A percentile compares a stretch with the other conserved stretches of the same genome.
phyloP scores from a whole-genome alignment of 1,140 invertebrate genomes.

The Cotesia typhae region DNA sequence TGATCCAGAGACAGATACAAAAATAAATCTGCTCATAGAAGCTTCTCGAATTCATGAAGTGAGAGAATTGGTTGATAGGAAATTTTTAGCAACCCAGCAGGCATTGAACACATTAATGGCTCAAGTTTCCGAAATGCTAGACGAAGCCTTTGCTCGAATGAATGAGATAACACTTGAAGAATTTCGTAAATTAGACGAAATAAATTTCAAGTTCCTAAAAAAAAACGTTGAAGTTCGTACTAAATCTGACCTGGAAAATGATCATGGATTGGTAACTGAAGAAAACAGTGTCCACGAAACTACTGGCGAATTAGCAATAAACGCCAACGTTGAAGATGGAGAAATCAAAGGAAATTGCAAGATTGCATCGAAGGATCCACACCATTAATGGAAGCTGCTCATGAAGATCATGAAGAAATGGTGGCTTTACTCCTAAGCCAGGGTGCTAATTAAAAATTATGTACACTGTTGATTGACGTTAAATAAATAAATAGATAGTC shows the following conservation, averaged over 20 bases:
- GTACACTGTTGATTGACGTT: too few relatives aligned
- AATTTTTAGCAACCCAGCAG: constrained; percentile 81
- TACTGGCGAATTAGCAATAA: constrained; percentile 94
- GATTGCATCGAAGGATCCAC: constrained; percentile 99
- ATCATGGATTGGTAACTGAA: constrained; percentile 88
- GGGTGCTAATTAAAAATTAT: constrained; percentile 76
- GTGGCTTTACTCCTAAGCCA: constrained; percentile 92
- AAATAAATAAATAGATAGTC: too few relatives aligned
- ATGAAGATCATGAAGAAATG: constrained; percentile 99
- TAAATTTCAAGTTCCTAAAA: constrained; percentile 61
- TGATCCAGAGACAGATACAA: constrained; percentile 88
- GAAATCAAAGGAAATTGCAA: constrained; percentile 57
- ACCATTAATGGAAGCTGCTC: constrained; percentile 97
- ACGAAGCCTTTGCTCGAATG: constrained; percentile 93
- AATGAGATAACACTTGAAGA: constrained; percentile 92
- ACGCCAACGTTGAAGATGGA: constrained; percentile 91
- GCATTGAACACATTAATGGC: constrained; percentile 85
- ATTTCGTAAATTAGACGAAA: constrained; percentile 67
- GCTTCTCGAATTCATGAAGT: constrained; percentile 81
- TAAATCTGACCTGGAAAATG: constrained; percentile 91
- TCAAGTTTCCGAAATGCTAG: constrained; percentile 90
- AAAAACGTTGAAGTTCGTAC: constrained; percentile 85
- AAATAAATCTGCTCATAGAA: constrained; percentile 87
- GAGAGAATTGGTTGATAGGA: constrained; percentile 77
- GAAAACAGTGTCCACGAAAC: constrained; percentile 91